Percentiles rank a stretch among this genome's conserved stretches.
These are phyloP conservation scores for Dicyrtomina minuta DNA, from an alignment of 2,888 invertebrate species.

Conservation along the genomic window DNA sequence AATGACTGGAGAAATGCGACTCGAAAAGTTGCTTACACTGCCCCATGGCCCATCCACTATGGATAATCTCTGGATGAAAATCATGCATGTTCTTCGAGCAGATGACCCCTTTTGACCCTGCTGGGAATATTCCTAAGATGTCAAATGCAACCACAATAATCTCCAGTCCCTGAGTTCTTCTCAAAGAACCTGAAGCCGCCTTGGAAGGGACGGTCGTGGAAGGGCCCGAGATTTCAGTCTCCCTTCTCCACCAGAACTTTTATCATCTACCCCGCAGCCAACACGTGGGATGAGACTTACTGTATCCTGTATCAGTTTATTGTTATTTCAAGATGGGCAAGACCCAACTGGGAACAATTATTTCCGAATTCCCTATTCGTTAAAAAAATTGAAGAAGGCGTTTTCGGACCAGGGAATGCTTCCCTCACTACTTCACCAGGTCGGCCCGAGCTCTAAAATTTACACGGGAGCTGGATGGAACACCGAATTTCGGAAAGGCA, in stretches of 20 bases:
- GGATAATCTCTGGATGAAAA: no score
- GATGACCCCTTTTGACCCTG: no score
- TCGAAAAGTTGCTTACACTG: no score
- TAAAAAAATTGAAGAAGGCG: conserved; percentile 15
- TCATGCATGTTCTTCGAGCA: no score
- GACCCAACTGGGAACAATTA: background rate
- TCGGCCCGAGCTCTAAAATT: conserved; percentile 15
- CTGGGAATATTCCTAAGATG: conserved; percentile 14
- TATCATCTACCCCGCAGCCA: conserved; percentile 12
- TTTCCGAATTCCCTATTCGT: background rate
- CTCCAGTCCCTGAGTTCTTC: background rate
- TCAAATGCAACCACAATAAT: background rate
- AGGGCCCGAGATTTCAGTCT: conserved; percentile 7
- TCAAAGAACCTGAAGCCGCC: background rate
- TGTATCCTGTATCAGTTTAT: background rate
- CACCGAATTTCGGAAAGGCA: conserved; percentile 1
- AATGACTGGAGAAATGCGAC: no score
- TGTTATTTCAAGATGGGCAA: conserved; percentile 1
- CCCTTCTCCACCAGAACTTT: background rate
- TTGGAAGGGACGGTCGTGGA: conserved; percentile 21
- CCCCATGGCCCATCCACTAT: no score
- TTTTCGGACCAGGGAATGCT: conserved; percentile 15
- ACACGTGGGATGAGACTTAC: conserved; percentile 22
- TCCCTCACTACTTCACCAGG: conserved; percentile 23
- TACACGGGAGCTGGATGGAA: conserved; percentile 2